Percentiles rank a stretch among this genome's conserved stretches.
Evolutionary conservation across 1,140 invertebrate genomes (phyloP).

Genomic region (Caenorhabditis brenneri): DNA sequence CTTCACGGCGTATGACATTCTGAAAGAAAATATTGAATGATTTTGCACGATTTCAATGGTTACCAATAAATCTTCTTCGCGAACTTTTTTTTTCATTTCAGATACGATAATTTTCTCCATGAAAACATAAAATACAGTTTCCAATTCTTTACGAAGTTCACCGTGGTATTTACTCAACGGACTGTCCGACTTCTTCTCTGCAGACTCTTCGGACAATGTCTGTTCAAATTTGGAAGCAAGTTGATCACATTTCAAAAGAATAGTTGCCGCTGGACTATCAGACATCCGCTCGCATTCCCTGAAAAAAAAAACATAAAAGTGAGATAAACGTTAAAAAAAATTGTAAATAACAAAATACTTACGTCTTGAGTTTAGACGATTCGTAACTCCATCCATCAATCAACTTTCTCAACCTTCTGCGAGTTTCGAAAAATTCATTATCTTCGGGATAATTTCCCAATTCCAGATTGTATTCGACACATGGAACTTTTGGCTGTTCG

Average conservation of each 20-base stretch:
- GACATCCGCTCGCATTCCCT: background rate
- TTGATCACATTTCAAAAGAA: slow-evolving; percentile 11
- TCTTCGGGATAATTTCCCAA: slow-evolving; percentile 6
- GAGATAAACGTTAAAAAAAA: background rate
- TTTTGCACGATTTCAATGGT: background rate
- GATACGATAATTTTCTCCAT: slow-evolving; percentile 4
- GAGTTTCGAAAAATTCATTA: background rate
- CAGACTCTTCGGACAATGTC: background rate
- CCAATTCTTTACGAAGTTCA: background rate
- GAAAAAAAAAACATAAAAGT: no score
- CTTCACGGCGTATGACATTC: slow-evolving; percentile 11
- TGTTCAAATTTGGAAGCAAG: background rate
- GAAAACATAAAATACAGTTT: background rate
- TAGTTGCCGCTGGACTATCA: background rate
- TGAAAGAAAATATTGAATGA: background rate
- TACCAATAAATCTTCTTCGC: background rate
- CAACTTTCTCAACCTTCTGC: background rate
- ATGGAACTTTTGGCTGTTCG: background rate
- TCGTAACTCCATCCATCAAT: background rate
- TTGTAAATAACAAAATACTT: background rate
- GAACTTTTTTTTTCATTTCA: background rate
- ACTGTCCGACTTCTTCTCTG: background rate
- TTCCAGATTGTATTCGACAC: slow-evolving; percentile 1
- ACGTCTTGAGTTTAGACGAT: background rate
- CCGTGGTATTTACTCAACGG: background rate